Evolutionary conservation across 2,113 vertebrate genomes (phyloP).

Genomic region (Rhynchomys soricoides): DNA sequence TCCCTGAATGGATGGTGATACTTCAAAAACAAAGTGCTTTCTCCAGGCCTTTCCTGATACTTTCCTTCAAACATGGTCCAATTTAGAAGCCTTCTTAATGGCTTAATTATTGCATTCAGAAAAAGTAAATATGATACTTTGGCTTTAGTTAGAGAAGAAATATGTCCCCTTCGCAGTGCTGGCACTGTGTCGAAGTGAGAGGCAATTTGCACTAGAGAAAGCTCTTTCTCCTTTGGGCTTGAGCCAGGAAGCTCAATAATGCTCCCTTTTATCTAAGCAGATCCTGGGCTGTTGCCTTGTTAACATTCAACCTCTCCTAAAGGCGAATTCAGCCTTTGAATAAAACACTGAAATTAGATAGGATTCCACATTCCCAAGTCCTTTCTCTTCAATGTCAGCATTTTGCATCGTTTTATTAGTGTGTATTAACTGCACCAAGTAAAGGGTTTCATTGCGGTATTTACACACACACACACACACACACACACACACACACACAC

Average conservation of each 20-base stretch:
- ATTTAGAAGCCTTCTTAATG: slow-evolving; percentile 74
- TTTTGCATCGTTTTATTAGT: background rate
- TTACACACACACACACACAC: too few species aligned
- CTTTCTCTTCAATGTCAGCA: background rate
- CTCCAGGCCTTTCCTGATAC: slow-evolving; percentile 57
- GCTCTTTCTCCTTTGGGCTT: slow-evolving; percentile 75
- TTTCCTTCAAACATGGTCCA: slow-evolving; percentile 59
- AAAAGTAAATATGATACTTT: slow-evolving; percentile 83
- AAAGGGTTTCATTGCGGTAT: background rate
- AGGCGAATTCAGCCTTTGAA: slow-evolving; percentile 55
- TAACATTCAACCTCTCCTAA: slow-evolving; percentile 62
- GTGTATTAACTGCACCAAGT: background rate
- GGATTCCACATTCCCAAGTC: background rate
- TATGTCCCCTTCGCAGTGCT: slow-evolving; percentile 77
- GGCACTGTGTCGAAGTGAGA: slow-evolving; percentile 74
- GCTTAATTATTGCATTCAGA: slow-evolving; percentile 81
- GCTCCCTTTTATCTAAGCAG: slow-evolving; percentile 62
- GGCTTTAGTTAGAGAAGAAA: slow-evolving; percentile 72
- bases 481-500: too few species aligned
- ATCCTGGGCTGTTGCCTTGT: slow-evolving; percentile 52
- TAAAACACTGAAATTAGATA: slow-evolving; percentile 65
- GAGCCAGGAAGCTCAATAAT: slow-evolving; percentile 75
- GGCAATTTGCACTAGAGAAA: slow-evolving; percentile 79
- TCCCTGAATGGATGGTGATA: slow-evolving; percentile 24
- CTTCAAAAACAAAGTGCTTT: slow-evolving; percentile 44